Percentiles rank a stretch among this genome's conserved stretches.
Conservation (phyloP, 2,797 vertebrate species). For the Malurus splendens region DNA sequence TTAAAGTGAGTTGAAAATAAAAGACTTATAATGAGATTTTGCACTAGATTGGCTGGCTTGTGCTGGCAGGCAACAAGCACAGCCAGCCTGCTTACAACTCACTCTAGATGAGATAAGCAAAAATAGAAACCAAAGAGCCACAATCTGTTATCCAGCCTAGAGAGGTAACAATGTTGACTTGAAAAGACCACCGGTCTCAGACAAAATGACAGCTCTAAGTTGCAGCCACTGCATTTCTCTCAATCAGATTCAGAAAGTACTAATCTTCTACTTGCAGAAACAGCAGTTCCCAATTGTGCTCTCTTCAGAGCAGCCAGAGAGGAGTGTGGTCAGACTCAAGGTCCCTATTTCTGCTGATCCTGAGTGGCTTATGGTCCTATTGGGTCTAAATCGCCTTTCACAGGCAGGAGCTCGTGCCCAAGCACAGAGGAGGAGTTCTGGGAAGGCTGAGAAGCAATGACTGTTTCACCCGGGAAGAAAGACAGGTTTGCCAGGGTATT, state of each 20-base stretch:
- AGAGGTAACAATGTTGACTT: background rate
- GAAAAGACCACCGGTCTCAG: background rate
- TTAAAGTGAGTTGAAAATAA: slow-evolving; percentile 44
- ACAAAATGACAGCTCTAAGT: background rate
- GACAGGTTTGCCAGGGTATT: background rate
- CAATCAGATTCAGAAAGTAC: background rate
- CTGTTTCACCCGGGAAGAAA: background rate
- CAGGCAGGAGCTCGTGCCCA: background rate
- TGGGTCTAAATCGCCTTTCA: background rate
- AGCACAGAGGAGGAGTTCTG: background rate
- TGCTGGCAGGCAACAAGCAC: background rate
- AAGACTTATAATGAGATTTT: slow-evolving; percentile 51
- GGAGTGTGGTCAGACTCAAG: background rate
- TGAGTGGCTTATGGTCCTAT: background rate
- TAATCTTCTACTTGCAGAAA: background rate
- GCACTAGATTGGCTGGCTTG: slow-evolving; percentile 30
- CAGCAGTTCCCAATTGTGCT: background rate
- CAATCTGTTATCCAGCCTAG: background rate
- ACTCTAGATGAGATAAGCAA: background rate
- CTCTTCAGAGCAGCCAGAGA: background rate
- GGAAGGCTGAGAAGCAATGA: accelerated
- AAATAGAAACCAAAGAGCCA: slow-evolving; percentile 31
- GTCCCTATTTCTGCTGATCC: background rate
- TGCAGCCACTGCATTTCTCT: background rate
- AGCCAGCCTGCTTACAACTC: slow-evolving; percentile 28